phyloP scores from a whole-genome alignment of 2,888 invertebrate species.

The Cryptocephalus primarius region DNA sequence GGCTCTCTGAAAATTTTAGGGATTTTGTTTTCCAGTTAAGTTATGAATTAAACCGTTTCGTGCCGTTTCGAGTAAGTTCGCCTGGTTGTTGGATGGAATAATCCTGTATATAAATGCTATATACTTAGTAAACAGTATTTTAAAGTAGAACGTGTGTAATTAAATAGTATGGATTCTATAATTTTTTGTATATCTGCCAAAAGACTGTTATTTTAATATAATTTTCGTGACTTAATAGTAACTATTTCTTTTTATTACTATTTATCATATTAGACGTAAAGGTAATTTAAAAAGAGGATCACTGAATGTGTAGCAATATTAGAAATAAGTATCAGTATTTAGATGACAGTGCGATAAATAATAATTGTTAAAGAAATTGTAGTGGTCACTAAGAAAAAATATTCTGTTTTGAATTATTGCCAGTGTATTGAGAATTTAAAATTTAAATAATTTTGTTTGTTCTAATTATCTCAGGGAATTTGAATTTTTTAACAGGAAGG shows the following conservation, averaged over 20 bases:
- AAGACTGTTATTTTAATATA: conserved; percentile 34
- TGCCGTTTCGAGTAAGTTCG: not conserved
- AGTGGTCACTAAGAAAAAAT: not conserved
- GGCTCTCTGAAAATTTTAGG: too few species aligned
- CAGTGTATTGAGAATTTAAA: too few species aligned
- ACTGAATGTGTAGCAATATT: conserved; percentile 27
- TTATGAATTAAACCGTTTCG: not conserved
- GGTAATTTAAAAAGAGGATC: not conserved
- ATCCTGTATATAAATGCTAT: conserved; percentile 11
- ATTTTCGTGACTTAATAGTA: conserved; percentile 9
- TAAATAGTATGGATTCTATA: conserved; percentile 17
- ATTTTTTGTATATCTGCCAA: conserved; percentile 32
- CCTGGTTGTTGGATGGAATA: not conserved
- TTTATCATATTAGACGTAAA: not conserved
- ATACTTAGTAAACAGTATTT: conserved; percentile 18
- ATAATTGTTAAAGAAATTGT: conserved; percentile 16
- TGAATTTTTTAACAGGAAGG: conserved; percentile 5
- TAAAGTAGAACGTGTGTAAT: conserved; percentile 11
- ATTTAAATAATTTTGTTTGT: conserved; percentile 12
- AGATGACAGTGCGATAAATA: conserved; percentile 15
- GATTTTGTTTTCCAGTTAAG: too few species aligned
- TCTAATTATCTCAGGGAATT: conserved; percentile 29
- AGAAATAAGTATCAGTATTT: conserved; percentile 14
- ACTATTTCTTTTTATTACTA: conserved; percentile 1
- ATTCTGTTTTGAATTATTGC: too few species aligned